phyloP scores from a whole-genome alignment of 2,888 invertebrate species.

The Gandaritis pyraliata region DNA sequence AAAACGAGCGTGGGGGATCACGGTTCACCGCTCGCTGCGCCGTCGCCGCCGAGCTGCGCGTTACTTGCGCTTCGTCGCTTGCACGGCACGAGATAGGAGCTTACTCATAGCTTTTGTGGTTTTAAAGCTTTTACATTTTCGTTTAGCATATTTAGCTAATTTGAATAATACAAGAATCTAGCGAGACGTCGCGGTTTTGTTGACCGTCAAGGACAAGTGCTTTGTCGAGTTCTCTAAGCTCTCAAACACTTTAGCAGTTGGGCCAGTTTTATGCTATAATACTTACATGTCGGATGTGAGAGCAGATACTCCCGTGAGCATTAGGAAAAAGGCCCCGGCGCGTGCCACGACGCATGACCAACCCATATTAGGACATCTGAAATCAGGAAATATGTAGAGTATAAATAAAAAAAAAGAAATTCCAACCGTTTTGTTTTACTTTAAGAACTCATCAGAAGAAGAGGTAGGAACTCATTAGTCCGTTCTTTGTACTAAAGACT shows the following conservation, averaged over 20 bases:
- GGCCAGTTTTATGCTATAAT: not conserved
- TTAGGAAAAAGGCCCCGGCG: conserved; percentile 86
- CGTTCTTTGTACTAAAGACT: too few relatives aligned
- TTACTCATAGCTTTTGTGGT: conserved; percentile 1
- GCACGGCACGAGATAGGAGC: conserved; percentile 19
- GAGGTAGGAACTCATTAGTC: too few relatives aligned
- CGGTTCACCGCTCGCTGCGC: conserved; percentile 54
- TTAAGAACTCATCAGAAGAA: too few relatives aligned
- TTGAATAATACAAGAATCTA: not conserved
- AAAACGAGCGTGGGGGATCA: conserved; percentile 65
- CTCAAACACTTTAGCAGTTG: too few relatives aligned
- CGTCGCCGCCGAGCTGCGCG: conserved; percentile 46
- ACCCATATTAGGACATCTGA: conserved; percentile 96
- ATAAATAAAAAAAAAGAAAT: too few relatives aligned
- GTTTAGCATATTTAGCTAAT: not conserved
- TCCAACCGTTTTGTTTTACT: too few relatives aligned
- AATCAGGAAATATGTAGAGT: conserved; percentile 58
- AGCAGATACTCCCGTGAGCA: conserved; percentile 81
- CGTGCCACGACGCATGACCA: conserved; percentile 93
- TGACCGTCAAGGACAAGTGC: too few relatives aligned
- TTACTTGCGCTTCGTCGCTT: conserved; percentile 68
- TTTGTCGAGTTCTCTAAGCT: too few relatives aligned
- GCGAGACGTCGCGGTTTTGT: not conserved
- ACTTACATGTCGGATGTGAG: conserved; percentile 85
- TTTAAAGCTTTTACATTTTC: not conserved